Evolutionary conservation across 2,113 vertebrate genomes (phyloP).

Genomic region (Apeltes quadracus): DNA sequence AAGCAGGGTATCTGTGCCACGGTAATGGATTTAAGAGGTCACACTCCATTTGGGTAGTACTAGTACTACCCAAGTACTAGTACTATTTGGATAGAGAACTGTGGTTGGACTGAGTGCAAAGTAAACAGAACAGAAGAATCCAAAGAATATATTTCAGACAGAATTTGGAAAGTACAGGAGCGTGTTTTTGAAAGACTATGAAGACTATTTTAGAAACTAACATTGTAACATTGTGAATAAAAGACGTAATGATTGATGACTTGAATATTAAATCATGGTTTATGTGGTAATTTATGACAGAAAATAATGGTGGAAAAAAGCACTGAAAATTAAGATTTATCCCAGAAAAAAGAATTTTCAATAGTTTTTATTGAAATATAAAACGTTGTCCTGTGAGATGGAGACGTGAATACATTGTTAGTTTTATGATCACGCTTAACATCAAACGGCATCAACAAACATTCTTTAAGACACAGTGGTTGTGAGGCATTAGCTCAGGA

Average conservation of each 20-base stretch:
- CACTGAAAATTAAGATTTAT: not conserved
- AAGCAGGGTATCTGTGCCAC: not conserved
- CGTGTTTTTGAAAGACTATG: too few relatives aligned
- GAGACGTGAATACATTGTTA: not conserved
- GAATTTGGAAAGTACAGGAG: too few relatives aligned
- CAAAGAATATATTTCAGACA: not conserved
- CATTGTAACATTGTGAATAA: not conserved
- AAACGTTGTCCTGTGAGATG: not conserved
- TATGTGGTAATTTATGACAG: not conserved
- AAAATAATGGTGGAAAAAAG: not conserved
- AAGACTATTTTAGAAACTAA: too few relatives aligned
- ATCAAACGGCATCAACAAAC: not conserved
- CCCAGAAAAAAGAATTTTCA: not conserved
- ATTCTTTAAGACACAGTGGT: not conserved
- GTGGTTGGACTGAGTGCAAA: not conserved
- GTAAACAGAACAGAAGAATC: not conserved
- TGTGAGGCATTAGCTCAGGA: too few relatives aligned
- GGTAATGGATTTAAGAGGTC: not conserved
- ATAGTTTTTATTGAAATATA: not conserved
- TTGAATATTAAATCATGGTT: not conserved
- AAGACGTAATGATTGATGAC: not conserved
- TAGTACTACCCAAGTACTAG: too few relatives aligned
- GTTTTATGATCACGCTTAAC: not conserved
- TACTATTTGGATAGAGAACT: not conserved
- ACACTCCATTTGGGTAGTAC: not conserved